A percentile compares a stretch with the other conserved stretches of the same genome.
Evolutionary conservation across 2,888 invertebrate genomes (phyloP).

Genomic region (Amiota mariae): DNA sequence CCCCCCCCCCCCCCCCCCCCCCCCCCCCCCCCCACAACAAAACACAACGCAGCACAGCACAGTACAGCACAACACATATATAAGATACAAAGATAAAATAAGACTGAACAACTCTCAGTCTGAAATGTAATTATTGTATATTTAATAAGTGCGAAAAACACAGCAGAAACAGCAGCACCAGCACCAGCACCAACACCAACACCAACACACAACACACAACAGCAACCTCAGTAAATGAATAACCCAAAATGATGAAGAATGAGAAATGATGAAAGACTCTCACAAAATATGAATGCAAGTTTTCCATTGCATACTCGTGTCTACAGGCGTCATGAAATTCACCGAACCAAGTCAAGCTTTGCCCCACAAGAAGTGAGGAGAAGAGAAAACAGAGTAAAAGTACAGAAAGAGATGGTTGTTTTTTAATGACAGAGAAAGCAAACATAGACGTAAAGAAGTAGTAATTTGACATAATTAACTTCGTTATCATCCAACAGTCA

Average conservation of each 20-base stretch:
- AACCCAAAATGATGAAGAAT: neutral
- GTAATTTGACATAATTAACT: constrained; percentile 1
- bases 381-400: no score
- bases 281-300: neutral
- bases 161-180: neutral
- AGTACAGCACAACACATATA: neutral
- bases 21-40: no score
- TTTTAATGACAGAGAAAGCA: no score
- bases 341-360: no score
- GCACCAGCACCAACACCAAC: neutral
- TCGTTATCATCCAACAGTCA: neutral
- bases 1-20: no score
- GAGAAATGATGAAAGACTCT: neutral
- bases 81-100: neutral
- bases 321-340: neutral
- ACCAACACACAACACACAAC: no score
- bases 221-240: neutral
- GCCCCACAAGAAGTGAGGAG: no score
- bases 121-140: neutral
- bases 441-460: no score
- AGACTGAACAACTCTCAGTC: neutral
- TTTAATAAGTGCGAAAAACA: neutral
- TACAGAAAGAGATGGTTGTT: no score
- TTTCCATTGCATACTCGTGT: constrained; percentile 11
- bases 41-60: neutral